Base-by-base conservation (phyloP, 2,113 vertebrate species). In the Heterocephalus glaber region DNA sequence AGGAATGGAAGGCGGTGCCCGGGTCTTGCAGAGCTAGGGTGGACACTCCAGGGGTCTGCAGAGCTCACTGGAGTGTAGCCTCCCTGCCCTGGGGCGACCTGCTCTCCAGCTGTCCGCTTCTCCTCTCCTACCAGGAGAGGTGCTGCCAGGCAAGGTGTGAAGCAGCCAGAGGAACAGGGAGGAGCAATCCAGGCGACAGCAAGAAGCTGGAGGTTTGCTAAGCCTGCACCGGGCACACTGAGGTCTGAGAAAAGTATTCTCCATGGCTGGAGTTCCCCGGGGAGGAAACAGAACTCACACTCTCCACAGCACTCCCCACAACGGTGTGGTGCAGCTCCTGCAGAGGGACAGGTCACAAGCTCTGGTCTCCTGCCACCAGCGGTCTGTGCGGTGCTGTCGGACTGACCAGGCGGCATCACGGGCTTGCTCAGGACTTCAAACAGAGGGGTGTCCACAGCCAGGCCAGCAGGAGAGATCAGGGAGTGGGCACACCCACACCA, bases 291-390 rank as follows among this genome's bases (percentile, higher is more conserved):
- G 86, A 82, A 54, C 4, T 22, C 52, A 12, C 2, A 0, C 41
- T 81, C 76, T 79, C 92, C 7, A 52, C 5, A 24, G 72, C 17
- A 12, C 24, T 63, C 92, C 74, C 81, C 20, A 2, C 17, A 11
- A 56, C 66, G 49, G 44, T 58, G 3, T 63, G 54, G 79, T 9
- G 6, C 60, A 61, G 30, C 60, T 61, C 77, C 56, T 16, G 0
- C 4, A 52, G 80, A 66, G 68, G 82, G 58, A 84, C 65, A 56
- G 33, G 95, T 92, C 86, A 79, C 74, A 86, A 84, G 79, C 58
- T 97, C 95, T 56, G 58, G 86, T 72, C 92, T 98, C 97, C 70
- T 82, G 65, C 89, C 86, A 0, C 28, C 22, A 81, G 70, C 54
- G 28, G 54, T 49, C 58, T 83, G 52, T 11, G 76, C 89, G 97